These are phyloP conservation scores for Tiliacea aurago DNA, from an alignment of 2,888 invertebrate genomes.

Conservation along the genomic window DNA sequence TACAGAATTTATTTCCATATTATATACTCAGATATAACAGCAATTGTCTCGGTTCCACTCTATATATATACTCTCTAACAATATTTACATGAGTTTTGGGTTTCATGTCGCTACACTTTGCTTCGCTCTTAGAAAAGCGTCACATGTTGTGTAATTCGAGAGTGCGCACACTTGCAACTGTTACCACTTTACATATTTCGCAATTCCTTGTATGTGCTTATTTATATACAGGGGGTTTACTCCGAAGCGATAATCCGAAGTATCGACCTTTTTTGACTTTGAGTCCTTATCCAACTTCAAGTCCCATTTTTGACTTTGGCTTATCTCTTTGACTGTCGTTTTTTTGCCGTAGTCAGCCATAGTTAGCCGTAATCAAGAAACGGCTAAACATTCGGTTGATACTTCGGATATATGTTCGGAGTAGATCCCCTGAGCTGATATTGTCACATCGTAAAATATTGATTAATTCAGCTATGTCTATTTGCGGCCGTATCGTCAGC, in stretches of 20 bases:
- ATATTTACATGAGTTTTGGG: slow-evolving; percentile 84
- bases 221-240: not conserved
- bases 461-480: not conserved
- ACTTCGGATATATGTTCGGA: no score
- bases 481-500: not conserved
- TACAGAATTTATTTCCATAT: slow-evolving; percentile 88
- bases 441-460: not conserved
- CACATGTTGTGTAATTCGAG: slow-evolving; percentile 7
- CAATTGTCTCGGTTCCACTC: slow-evolving; percentile 78
- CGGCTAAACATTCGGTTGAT: no score
- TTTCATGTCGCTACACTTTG: slow-evolving; percentile 64
- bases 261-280: no score
- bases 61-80: slow-evolving; percentile 79
- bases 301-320: no score
- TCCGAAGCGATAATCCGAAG: no score
- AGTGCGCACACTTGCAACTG: slow-evolving; percentile 20
- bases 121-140: slow-evolving; percentile 35
- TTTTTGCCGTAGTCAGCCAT: no score
- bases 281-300: no score
- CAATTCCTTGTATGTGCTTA: not conserved
- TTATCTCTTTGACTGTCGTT: no score
- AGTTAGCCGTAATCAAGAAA: no score
- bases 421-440: no score
- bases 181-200: not conserved
- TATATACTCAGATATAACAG: slow-evolving; percentile 88